Conservation (phyloP, 2,113 vertebrate species). For the zebrafish (Danio rerio) region DNA sequence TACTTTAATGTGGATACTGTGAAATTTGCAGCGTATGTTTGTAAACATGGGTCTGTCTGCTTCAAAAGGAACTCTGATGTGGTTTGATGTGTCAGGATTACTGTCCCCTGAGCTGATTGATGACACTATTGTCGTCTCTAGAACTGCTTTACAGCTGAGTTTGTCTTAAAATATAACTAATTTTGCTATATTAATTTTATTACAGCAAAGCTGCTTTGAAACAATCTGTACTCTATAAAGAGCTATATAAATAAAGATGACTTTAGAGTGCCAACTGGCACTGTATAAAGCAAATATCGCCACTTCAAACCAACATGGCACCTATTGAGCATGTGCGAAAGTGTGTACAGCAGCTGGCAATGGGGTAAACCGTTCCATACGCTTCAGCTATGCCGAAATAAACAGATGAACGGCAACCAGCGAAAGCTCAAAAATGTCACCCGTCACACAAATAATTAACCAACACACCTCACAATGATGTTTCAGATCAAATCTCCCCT, state of each 20-base stretch:
- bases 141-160: background rate
- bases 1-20: too few relatives aligned
- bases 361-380: conserved; percentile 54
- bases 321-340: conserved; percentile 8
- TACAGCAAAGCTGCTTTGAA: background rate
- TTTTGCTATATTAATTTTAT: background rate
- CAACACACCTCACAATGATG: background rate
- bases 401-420: conserved; percentile 19
- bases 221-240: background rate
- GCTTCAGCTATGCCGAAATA: conserved; percentile 50
- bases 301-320: background rate
- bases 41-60: too few relatives aligned
- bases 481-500: conserved; percentile 26
- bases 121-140: too few relatives aligned
- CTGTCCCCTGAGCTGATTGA: too few relatives aligned
- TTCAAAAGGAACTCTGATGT: too few relatives aligned
- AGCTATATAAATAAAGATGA: background rate
- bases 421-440: background rate
- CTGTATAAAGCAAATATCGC: background rate
- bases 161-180: background rate
- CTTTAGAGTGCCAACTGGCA: background rate
- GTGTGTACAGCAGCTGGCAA: conserved; percentile 36
- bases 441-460: background rate
- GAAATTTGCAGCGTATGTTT: too few relatives aligned
- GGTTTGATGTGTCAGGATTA: too few relatives aligned